Evolutionary conservation across 2,888 invertebrate genomes (phyloP), one percentile per base, ranked within the genome.

Genomic region (Pandemis corylana): DNA sequence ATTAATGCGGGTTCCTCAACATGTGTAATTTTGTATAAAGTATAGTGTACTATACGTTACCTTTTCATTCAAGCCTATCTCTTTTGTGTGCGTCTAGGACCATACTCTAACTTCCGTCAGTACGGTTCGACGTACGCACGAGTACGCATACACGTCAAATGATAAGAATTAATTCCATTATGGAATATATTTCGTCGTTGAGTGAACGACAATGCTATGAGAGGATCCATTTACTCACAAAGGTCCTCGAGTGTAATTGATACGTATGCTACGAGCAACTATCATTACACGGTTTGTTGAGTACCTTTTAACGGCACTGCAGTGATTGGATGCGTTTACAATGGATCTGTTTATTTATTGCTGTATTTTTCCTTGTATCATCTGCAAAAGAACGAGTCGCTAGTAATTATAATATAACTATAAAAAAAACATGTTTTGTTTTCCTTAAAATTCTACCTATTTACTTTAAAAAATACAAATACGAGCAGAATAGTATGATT

Each of bases 221-320:
- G 65, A 61, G 56, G 49, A 66, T 44, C 74, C 66, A 66, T 70
- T 66, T 75, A 61, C 53, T 83, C 81, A 87, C 87, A 87, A 87
- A 85, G 81, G 84, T 80, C 85, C 82, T 80, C 83, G 12, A 83
- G 82, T 84, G 87, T 89, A 88, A 89, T 89, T 89, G 87, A 85
- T 73, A 80, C 77, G 80, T 77, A 82, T 80, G 83, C 81, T 80
- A 84, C 84, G 88, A 85, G 87, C 87, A 87, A 85, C 85, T 87
- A 87, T 53, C 63, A 51, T 59, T 68, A 64, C 28, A 28, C 49
- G 46, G n/a, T 62, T 28, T 61, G 63, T 36, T 42, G 28, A 13
- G 36, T 13, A n/a, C 41, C 42, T 49, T 46, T 61, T n/a, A 13
- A 41, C 10, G 5, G 6, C n/a, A 71, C 36, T 71, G n/a, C 53